Evolutionary conservation across 2,113 vertebrate species (phyloP).

Genomic region (Guaruba guarouba): DNA sequence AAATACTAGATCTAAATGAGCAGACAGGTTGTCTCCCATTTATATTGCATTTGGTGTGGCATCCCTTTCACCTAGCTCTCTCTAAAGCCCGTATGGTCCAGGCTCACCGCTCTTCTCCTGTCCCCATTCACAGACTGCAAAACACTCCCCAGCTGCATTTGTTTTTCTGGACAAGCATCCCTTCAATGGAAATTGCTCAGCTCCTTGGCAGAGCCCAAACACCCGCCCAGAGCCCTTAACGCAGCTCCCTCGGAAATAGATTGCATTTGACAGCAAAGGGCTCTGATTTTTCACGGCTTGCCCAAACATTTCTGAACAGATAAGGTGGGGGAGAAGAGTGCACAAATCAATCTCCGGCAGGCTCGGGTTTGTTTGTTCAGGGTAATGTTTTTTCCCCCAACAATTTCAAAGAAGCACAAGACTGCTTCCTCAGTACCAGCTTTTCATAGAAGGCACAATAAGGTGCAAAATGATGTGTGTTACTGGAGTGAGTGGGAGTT

Average conservation of each 20-base stretch:
- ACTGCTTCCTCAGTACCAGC: conserved; percentile 24
- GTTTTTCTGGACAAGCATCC: neutral
- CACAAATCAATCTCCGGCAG: conserved; percentile 1
- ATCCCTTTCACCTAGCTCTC: neutral
- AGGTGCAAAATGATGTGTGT: conserved; percentile 43
- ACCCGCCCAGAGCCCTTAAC: neutral
- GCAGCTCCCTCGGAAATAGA: neutral
- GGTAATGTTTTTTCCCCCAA: neutral
- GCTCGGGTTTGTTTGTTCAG: neutral
- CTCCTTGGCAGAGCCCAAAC: neutral
- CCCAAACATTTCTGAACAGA: conserved; percentile 43
- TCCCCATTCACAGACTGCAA: neutral
- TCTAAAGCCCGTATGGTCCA: fast-evolving
- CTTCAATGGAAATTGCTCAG: neutral
- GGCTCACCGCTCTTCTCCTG: neutral
- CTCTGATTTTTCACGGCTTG: conserved; percentile 29
- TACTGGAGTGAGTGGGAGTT: conserved; percentile 63
- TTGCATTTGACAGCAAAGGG: conserved; percentile 4
- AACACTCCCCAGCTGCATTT: neutral
- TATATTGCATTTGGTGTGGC: neutral
- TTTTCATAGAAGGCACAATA: conserved; percentile 61
- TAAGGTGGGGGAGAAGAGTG: conserved; percentile 9
- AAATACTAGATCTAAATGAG: conserved; percentile 38
- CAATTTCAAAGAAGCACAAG: conserved; percentile 44
- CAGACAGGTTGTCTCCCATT: conserved; percentile 45